Conservation (phyloP, 1,140 invertebrate species). For the Hetaerina americana region DNA sequence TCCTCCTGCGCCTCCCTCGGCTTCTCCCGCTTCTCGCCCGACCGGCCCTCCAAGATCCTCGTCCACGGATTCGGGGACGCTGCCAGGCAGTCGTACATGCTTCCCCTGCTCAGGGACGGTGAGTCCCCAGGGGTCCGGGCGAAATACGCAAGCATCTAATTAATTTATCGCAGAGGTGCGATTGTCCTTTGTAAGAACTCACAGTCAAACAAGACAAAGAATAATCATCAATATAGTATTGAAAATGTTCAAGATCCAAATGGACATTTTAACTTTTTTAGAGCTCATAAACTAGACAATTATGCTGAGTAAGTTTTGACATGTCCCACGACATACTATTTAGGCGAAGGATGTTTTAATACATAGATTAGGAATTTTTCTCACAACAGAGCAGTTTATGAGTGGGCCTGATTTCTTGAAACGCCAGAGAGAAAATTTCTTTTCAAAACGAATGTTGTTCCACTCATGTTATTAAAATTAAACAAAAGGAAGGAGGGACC, state of each 20-base stretch:
- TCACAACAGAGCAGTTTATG: no score
- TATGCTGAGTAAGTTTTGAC: no score
- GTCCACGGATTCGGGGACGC: constrained; percentile 25
- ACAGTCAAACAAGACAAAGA: no score
- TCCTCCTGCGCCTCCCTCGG: background rate
- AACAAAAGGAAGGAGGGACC: no score
- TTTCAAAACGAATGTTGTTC: no score
- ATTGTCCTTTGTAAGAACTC: background rate
- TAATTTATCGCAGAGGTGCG: background rate
- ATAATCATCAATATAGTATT: background rate
- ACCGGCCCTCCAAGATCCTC: constrained; percentile 19
- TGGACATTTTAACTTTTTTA: background rate
- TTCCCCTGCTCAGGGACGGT: constrained; percentile 20
- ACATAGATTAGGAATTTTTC: no score
- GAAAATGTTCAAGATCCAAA: background rate
- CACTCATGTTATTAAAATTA: no score
- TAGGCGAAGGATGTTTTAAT: no score
- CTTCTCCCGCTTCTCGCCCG: background rate
- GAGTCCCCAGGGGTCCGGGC: no score
- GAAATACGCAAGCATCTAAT: background rate
- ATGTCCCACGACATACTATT: no score
- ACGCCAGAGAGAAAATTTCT: no score
- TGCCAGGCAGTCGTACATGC: constrained; percentile 20
- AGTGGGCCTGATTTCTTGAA: no score
- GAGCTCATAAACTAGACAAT: background rate